Evolutionary conservation across 92 coral and sea anemone genomes (phyloP), one percentile per base, ranked within the genome.

Genomic region (Epizoanthus ramosus): DNA sequence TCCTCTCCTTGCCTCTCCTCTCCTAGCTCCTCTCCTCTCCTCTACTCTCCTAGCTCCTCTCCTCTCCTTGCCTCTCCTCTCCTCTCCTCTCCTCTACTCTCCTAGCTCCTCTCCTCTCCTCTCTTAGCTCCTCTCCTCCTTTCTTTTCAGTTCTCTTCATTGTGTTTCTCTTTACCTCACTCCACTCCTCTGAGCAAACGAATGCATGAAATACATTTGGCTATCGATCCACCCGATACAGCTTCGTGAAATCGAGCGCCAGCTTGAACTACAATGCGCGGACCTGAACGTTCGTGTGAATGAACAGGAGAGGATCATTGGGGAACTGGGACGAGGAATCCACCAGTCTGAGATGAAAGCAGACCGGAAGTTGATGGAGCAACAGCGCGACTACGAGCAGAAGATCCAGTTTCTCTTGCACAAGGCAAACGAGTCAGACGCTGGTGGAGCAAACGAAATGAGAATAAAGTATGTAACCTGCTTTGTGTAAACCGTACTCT

Each of bases 251-350:
- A 66, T 74, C 13, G 87, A 83, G 25, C 87, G 87, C n/a, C 68
- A 72, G 54, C 89, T 89, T 16, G 87, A 83, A 18, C 56, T 92
- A n/a, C 81, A 86, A 19, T 86, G 85, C 52, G 89, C 83, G 15
- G 95, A 92, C 82, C 68, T 74, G 86, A 80, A 92, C 60, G 90
- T 95, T 25, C 93, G 94, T 13, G 88, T 93, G 14, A 80, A 90
- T 69, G 98, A 95, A 67, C 98, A 93, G 75, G 95, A 95, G 76
- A 84, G 98, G 37, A 93, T 95, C 23, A 93, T 95, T 14, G 94
- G 99, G 19, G 99, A 96, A 79, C 94, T 96, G 88, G 97, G 94
- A 8, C 92, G 99, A 80, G 91, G 97, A 5, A 81, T 92, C 19
- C 94, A 90, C 24, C 98, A 96, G 83, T 88, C 98, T 6, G 85